phyloP scores from a whole-genome alignment of 2,888 invertebrate genomes.

The Chrysopilus asiliformis region DNA sequence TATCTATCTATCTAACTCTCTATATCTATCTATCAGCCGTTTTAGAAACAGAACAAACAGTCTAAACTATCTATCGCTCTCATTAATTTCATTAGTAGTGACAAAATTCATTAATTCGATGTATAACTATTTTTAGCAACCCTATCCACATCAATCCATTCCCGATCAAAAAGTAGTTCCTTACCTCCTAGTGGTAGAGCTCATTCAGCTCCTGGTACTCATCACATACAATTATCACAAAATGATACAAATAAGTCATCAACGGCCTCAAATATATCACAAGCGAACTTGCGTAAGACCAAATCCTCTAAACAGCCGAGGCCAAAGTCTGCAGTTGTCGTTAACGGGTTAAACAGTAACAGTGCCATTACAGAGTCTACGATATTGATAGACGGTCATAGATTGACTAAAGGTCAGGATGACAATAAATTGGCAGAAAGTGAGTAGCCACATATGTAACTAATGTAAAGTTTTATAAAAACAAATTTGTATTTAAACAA shows the following conservation, averaged over 20 bases:
- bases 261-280: slow-evolving; percentile 15
- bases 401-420: slow-evolving; percentile 31
- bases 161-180: slow-evolving; percentile 53
- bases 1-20: too few species aligned
- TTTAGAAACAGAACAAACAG: too few species aligned
- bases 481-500: background rate
- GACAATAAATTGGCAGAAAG: slow-evolving; percentile 34
- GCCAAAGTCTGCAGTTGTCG: slow-evolving; percentile 25
- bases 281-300: slow-evolving; percentile 15
- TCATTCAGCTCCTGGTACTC: slow-evolving; percentile 26
- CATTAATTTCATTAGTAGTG: too few species aligned
- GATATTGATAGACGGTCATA: slow-evolving; percentile 16
- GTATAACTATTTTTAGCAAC: slow-evolving; percentile 47
- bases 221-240: slow-evolving; percentile 29
- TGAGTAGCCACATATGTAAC: too few species aligned
- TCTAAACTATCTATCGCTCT: too few species aligned
- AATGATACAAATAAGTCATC: slow-evolving; percentile 24
- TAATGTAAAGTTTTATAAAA: slow-evolving; percentile 5
- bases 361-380: slow-evolving; percentile 14
- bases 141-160: slow-evolving; percentile 60
- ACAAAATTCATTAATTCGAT: slow-evolving; percentile 13
- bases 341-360: slow-evolving; percentile 12
- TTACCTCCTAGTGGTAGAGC: slow-evolving; percentile 37
- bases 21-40: too few species aligned
- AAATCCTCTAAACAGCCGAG: slow-evolving; percentile 22